Conservation (phyloP, 2,888 invertebrate species). For the Campopleginae sp. region DNA sequence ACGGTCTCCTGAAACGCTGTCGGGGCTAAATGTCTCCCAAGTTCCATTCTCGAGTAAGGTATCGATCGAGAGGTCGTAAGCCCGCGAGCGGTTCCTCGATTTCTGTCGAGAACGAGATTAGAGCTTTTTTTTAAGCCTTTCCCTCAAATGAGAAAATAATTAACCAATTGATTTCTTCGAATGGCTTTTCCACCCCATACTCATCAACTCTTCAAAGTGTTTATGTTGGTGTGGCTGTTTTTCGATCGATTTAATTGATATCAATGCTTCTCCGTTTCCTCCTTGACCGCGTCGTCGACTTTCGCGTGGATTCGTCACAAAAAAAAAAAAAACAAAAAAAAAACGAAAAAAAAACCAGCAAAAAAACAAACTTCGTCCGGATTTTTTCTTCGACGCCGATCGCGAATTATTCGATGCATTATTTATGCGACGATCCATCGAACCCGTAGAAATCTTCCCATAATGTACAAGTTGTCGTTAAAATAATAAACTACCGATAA, state of each 20-base stretch:
- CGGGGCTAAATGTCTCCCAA: conserved; percentile 87
- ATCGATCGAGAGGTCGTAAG: conserved; percentile 86
- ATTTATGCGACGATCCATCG: not conserved
- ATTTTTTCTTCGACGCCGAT: conserved; percentile 1
- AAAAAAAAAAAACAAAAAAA: conserved; percentile 23
- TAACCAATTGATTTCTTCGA: conserved; percentile 36
- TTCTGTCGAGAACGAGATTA: conserved; percentile 83
- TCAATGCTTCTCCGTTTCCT: conserved; percentile 39
- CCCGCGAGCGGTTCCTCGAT: conserved; percentile 85
- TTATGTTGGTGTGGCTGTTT: conserved; percentile 27
- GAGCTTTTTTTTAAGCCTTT: conserved; percentile 74
- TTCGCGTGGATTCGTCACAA: not conserved
- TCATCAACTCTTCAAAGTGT: conserved; percentile 2
- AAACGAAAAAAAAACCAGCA: not conserved
- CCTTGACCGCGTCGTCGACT: conserved; percentile 9
- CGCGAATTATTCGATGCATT: not conserved
- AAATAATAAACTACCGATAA: not conserved
- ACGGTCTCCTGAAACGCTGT: conserved; percentile 86
- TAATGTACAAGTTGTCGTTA: no score
- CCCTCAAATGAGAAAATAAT: conserved; percentile 43
- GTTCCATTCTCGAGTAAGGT: conserved; percentile 87
- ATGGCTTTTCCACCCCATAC: conserved; percentile 12
- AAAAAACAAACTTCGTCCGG: not conserved
- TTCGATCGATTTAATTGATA: conserved; percentile 44
- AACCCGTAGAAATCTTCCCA: not conserved